Evolutionary conservation across 2,113 vertebrate genomes (phyloP), one percentile per base, ranked within the genome.

Genomic region (Perca flavescens): DNA sequence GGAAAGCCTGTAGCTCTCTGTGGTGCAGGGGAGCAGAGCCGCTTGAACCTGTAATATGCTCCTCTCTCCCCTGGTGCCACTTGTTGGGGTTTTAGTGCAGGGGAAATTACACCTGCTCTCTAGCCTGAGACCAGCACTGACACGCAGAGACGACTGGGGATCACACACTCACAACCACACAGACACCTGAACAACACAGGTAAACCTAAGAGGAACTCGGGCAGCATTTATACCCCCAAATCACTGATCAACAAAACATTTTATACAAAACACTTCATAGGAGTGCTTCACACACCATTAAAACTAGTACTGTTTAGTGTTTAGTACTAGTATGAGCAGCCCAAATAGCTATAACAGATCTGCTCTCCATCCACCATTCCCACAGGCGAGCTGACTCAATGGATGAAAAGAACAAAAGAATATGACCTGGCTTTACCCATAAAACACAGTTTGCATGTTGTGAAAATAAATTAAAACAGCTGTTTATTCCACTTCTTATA

Each of bases 21-120:
- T 80, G 88, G 89, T 95, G 91, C 94, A 82, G n/a, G 85, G 88
- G 92, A 96, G 94, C 95, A 94, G 93, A 95, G 95, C 50, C 91
- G 94, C 94, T 95, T 96, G 95, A 96, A 96, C 95, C 96, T 95
- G 93, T 96, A 96, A 96, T 96, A 96, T 96, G 92, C 91, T 95
- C 80, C 92, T 91, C 93, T 90, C 90, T 96, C 94, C 95, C 95
- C 76, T 84, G 93, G 87, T 93, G 88, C 93, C 91, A 93, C 94
- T 94, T 92, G 91, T 93, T 97, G 91, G 91, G 94, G 91, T 93
- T 95, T 95, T 93, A 94, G 91, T 94, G 91, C 86, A 79, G 91
- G 81, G 87, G 91, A 95, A 95, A 94, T 94, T 92, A 93, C 92
- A 91, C 84, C 82, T 86, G 91, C 86, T 82, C 88, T 88, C 79